These are phyloP conservation scores for Lomographa bimaculata DNA, from an alignment of 2,888 invertebrate genomes.

Conservation along the genomic window DNA sequence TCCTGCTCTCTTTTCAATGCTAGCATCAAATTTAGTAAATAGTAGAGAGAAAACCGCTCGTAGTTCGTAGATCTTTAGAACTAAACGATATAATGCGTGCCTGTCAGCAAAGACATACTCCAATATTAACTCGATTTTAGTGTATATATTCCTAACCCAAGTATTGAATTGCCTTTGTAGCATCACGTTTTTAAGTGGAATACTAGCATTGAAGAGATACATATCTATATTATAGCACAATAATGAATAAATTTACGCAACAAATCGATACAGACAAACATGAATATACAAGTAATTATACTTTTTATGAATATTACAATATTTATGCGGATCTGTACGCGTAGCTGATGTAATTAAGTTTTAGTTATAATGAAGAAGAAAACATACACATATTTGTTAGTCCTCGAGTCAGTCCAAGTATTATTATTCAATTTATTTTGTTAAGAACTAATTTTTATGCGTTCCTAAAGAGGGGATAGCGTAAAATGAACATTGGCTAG, in stretches of 20 bases:
- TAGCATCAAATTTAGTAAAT: constrained; percentile 31
- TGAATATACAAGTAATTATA: constrained; percentile 47
- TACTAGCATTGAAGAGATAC: constrained; percentile 53
- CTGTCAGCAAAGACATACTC: too few relatives aligned
- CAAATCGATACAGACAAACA: constrained; percentile 61
- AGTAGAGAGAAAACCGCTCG: background rate
- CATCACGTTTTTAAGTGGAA: too few relatives aligned
- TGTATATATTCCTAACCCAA: too few relatives aligned
- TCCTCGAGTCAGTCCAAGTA: constrained; percentile 69
- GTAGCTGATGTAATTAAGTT: constrained; percentile 69
- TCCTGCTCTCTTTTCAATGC: constrained; percentile 47
- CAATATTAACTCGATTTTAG: too few relatives aligned
- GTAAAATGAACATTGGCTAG: constrained; percentile 39
- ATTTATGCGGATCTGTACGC: constrained; percentile 59
- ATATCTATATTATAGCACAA: constrained; percentile 55
- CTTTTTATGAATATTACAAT: constrained; percentile 48
- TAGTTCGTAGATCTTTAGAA: too few relatives aligned
- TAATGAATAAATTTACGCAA: constrained; percentile 60
- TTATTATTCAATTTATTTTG: constrained; percentile 54
- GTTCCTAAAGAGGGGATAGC: constrained; percentile 38
- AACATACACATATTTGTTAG: constrained; percentile 48
- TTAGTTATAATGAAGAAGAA: constrained; percentile 58
- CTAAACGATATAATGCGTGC: too few relatives aligned
- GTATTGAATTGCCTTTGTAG: too few relatives aligned
- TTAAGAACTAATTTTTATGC: constrained; percentile 45